Conservation (phyloP, 2,888 invertebrate genomes). For the Lepidonotus clava region DNA sequence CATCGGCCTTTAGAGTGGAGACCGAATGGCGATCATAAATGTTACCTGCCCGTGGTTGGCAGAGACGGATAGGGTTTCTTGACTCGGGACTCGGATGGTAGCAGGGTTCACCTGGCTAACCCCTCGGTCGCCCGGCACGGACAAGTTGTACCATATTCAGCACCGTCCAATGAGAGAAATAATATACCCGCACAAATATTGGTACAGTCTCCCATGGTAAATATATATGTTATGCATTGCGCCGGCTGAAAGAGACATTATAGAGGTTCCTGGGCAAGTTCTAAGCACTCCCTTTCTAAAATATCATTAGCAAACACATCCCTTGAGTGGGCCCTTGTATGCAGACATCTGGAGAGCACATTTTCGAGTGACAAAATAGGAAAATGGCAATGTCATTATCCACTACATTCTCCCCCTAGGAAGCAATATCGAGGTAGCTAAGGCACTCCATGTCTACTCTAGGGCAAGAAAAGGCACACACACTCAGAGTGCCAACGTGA, state of each 20-base stretch:
- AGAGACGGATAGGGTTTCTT: conserved; percentile 36
- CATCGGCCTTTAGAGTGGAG: not conserved
- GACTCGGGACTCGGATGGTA: not conserved
- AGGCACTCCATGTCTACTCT: conserved; percentile 6
- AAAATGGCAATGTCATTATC: conserved; percentile 45
- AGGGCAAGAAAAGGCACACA: not conserved
- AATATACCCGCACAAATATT: conserved; percentile 47
- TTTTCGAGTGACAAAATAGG: conserved; percentile 49
- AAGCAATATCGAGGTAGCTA: conserved; percentile 45
- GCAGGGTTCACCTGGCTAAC: not conserved
- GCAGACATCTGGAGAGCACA: conserved; percentile 25
- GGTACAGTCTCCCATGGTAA: conserved; percentile 28
- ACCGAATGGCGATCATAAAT: conserved; percentile 25
- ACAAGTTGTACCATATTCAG: conserved; percentile 46
- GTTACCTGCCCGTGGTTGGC: not conserved
- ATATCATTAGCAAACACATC: conserved; percentile 38
- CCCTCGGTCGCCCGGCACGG: not conserved
- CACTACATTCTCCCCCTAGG: conserved; percentile 9
- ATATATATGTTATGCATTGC: conserved; percentile 54
- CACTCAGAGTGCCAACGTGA: conserved; percentile 26
- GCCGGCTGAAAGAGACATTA: conserved; percentile 39
- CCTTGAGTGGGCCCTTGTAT: not conserved
- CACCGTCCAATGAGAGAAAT: conserved; percentile 43
- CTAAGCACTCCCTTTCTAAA: conserved; percentile 16
- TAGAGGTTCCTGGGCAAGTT: not conserved